These are phyloP conservation scores for Parapristionchus giblindavisi DNA, from an alignment of 2,888 invertebrate species.

Conservation along the genomic window DNA sequence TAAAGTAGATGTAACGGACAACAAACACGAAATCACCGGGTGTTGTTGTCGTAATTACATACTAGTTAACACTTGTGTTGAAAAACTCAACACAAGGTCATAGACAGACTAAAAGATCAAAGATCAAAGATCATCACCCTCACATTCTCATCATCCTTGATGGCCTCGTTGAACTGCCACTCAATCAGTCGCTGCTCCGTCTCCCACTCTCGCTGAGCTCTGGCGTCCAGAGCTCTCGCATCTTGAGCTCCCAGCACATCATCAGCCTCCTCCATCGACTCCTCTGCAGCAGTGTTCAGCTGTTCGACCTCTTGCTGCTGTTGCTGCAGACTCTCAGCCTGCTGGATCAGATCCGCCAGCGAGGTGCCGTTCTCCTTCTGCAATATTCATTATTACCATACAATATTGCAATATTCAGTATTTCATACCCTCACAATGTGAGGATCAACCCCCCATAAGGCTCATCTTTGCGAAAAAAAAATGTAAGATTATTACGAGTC, in stretches of 20 bases:
- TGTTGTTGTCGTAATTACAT: too few relatives aligned
- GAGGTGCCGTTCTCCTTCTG: slow-evolving; percentile 31
- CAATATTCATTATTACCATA: neutral
- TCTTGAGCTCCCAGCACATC: neutral
- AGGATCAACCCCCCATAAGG: too few relatives aligned
- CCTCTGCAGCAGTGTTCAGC: slow-evolving; percentile 14
- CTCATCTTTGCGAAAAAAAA: too few relatives aligned
- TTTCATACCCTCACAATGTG: neutral
- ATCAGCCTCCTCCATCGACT: slow-evolving; percentile 26
- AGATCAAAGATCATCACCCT: neutral
- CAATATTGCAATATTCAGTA: neutral
- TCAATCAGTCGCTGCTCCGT: neutral
- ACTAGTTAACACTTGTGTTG: too few relatives aligned
- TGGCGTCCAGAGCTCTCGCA: neutral
- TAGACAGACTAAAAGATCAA: neutral
- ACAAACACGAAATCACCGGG: too few relatives aligned
- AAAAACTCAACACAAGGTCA: too few relatives aligned
- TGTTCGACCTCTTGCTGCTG: slow-evolving; percentile 8
- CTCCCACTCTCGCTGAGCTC: neutral
- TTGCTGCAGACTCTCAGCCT: too few relatives aligned
- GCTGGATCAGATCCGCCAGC: slow-evolving; percentile 10
- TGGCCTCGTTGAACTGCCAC: neutral
- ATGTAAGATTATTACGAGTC: too few relatives aligned
- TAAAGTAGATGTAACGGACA: neutral
- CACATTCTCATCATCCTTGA: slow-evolving; percentile 28